Evolutionary conservation across 35 echinoderm and acorn worm species (phyloP).

Genomic region (Lytechinus pictus): DNA sequence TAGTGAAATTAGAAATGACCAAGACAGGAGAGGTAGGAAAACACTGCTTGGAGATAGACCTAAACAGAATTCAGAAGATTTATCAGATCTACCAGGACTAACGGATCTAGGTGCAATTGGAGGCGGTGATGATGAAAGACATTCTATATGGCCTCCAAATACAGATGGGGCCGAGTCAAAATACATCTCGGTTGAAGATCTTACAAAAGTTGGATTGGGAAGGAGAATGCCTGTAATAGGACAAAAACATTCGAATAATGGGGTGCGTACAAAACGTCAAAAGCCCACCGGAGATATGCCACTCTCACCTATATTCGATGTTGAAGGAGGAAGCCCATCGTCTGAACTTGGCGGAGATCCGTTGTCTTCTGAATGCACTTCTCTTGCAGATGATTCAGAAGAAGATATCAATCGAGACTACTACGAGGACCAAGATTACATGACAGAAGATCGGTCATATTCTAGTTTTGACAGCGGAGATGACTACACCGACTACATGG

Average conservation of each 20-base stretch:
- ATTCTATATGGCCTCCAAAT: constrained; percentile 21
- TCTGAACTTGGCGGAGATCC: constrained; percentile 57
- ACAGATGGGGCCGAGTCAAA: constrained; percentile 66
- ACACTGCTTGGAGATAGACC: constrained; percentile 56
- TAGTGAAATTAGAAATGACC: constrained; percentile 66
- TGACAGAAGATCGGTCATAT: constrained; percentile 43
- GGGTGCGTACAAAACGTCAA: constrained; percentile 33
- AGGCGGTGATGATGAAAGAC: constrained; percentile 26
- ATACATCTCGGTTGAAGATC: constrained; percentile 81
- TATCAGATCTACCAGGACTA: constrained; percentile 53
- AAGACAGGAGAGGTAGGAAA: constrained; percentile 6
- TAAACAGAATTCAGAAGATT: constrained; percentile 37
- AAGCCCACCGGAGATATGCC: constrained; percentile 67
- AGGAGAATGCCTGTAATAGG: neutral
- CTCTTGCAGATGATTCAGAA: constrained; percentile 73
- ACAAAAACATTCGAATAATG: constrained; percentile 24
- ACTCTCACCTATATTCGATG: constrained; percentile 82
- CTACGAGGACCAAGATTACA: constrained; percentile 51
- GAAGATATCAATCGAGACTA: constrained; percentile 35
- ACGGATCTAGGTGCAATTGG: constrained; percentile 28
- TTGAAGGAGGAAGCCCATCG: constrained; percentile 59
- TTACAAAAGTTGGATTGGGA: constrained; percentile 72
- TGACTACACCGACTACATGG: constrained; percentile 52
- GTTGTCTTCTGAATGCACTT: constrained; percentile 75
- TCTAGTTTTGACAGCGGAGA: constrained; percentile 49